Evolutionary conservation across 2,797 vertebrate species (phyloP), one percentile per base, ranked within the genome.

Genomic region (Chrosomus eos): DNA sequence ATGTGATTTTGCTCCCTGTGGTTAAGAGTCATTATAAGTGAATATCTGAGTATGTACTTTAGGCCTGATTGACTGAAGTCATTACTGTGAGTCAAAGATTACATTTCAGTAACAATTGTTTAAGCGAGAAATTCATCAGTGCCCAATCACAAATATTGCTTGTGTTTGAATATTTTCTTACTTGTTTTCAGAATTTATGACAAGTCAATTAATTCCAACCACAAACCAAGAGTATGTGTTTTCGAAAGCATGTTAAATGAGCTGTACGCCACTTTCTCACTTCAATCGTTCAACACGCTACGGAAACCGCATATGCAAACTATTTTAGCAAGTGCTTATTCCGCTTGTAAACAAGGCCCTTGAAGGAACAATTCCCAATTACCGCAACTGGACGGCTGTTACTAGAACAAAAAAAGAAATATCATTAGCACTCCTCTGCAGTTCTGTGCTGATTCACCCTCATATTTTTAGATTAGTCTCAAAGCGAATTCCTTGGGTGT

Each of bases 321-420:
- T 68, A 55, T 77, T 84, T 72, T 55, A 84, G 33, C 36, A 82
- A 74, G 73, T n/a, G 45, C 36, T 43, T 45, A 70, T 70, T 84
- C 36, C 0, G 3, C 28, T 77, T 84, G 51, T 78, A 60, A 78
- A 84, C 64, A 77, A 70, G 26, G 21, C 51, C 36, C 74, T 77
- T 68, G 26, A 68, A 77, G 45, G 36, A 70, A 83, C n/a, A 19
- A 43, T 83, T 76, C 43, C 6, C 60, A 76, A 83, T 83, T 68
- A 83, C 60, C 0, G 7, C 45, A 76, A 83, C 45, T 76, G 82
- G 62, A n/a, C 8, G n/a, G 31, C 45, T 77, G 62, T 83, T 83
- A 70, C 19, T n/a, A 33, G 18, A 67, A 83, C 23, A 51, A 26
- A 33, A 48, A 81, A n/a, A 21, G 36, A 82, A n/a, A 53, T 53